A percentile compares a stretch with the other conserved stretches of the same genome.
Evolutionary conservation across 2,113 vertebrate species (phyloP).

Genomic region (Henicopernis longicauda): DNA sequence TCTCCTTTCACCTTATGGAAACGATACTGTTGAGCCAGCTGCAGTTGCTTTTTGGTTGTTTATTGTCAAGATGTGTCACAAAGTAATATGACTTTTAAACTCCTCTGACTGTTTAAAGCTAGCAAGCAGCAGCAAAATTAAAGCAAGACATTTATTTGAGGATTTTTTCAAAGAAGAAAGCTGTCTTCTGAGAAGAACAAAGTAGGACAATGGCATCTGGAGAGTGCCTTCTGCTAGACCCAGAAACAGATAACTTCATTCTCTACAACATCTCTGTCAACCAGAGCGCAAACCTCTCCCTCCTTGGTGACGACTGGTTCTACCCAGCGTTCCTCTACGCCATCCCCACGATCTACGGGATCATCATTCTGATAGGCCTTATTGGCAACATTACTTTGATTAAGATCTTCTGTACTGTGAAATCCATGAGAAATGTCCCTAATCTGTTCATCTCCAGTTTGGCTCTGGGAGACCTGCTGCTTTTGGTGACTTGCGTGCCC

Average conservation of each 20-base stretch:
- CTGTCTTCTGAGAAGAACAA: not conserved
- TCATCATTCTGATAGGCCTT: conserved; percentile 87
- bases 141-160: not conserved
- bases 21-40: not conserved
- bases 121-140: not conserved
- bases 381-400: conserved; percentile 94
- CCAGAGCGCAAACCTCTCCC: conserved; percentile 53
- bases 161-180: conserved; percentile 3
- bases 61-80: not conserved
- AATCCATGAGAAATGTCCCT: conserved; percentile 88
- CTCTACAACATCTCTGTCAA: conserved; percentile 65
- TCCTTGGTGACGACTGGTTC: conserved; percentile 67
- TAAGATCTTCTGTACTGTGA: conserved; percentile 89
- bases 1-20: not conserved
- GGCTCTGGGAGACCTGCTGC: conserved; percentile 90
- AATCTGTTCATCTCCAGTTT: conserved; percentile 95
- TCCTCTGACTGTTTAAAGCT: not conserved
- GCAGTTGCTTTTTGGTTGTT: not conserved
- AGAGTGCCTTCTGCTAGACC: conserved; percentile 60
- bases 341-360: conserved; percentile 85
- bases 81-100: conserved; percentile 3
- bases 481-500: conserved; percentile 93
- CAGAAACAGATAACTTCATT: conserved; percentile 60
- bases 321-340: conserved; percentile 76
- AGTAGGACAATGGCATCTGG: conserved; percentile 72